Base-by-base conservation (phyloP, 2,113 vertebrate genomes). In the Plectropomus leopardus region DNA sequence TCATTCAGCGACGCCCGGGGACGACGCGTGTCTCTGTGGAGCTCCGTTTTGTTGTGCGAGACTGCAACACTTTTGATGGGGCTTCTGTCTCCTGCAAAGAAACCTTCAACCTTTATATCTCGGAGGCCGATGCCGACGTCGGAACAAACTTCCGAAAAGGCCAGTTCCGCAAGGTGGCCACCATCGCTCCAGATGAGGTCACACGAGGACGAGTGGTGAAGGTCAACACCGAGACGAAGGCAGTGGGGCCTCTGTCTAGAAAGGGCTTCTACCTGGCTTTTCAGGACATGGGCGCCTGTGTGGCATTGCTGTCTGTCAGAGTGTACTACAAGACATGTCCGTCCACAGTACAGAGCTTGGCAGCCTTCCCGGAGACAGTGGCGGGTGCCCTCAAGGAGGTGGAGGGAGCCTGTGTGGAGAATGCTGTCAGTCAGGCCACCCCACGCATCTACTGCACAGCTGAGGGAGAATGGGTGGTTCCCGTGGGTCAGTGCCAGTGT, bases 261-360 rank as follows among this genome's bases (percentile, higher is more conserved):
- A 97, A 97, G 5, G 98, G 98, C 0, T 99, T 99, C 92, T 99
- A 99, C 92, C 86, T 99, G 93, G 98, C 98, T 0, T 99, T 99
- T 90, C 98, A 99, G 91, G 98, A 99, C 77, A 86, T 97, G 5
- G 98, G 98, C 0, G 96, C 96, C 1, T 99, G 98, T 4, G 96
- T 98, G 90, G 98, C 97, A 0, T 83, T 99, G 84, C 93, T 99
- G 9, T 97, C 97, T 0, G 96, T 97, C 8, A 93, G 96, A 0
- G 95, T 99, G 14, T 99, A 96, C 90, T 99, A 99, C 94, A 98
- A 98, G 93, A 96, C 95, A 0, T 99, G 98, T 61, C 96, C 98
- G 0, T 88, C 92, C 26, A 94, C 95, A 6, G 86, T 96, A 14
- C 91, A 92, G 73, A 95, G 96, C 5, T 88, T 99, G 95, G 98